Conservation (phyloP, 2,797 vertebrate species). For the Rhinella marina region DNA sequence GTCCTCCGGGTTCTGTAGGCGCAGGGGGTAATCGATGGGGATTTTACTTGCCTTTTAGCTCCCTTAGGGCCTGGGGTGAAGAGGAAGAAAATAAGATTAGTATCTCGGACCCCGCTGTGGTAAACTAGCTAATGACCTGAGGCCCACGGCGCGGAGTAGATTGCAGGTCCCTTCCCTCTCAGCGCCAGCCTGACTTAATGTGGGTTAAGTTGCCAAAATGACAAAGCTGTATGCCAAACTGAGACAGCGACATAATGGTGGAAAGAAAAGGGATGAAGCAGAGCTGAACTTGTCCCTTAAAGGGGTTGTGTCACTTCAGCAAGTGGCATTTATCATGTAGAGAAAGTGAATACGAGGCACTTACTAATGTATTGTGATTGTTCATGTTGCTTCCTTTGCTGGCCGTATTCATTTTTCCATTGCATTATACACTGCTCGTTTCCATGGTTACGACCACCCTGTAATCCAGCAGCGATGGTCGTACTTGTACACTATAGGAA, state of each 20-base stretch:
- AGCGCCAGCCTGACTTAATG: not conserved
- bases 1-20: not conserved
- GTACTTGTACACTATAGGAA: no score
- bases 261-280: not conserved
- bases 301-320: no score
- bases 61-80: constrained; percentile 5
- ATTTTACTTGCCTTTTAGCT: constrained; percentile 18
- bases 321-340: no score
- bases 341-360: no score
- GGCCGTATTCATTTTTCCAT: no score
- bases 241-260: not conserved
- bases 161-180: not conserved
- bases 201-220: not conserved
- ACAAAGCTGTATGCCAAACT: not conserved
- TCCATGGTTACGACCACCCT: no score
- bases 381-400: no score
- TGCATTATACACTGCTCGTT: no score
- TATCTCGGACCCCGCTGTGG: constrained; percentile 29
- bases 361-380: no score
- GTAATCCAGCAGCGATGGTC: no score
- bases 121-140: constrained; percentile 41
- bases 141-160: not conserved
- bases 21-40: constrained; percentile 43
- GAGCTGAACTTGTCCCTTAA: not conserved
- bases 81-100: constrained; percentile 38